Evolutionary conservation across 2,113 vertebrate genomes (phyloP).

Genomic region (Cervus canadensis): DNA sequence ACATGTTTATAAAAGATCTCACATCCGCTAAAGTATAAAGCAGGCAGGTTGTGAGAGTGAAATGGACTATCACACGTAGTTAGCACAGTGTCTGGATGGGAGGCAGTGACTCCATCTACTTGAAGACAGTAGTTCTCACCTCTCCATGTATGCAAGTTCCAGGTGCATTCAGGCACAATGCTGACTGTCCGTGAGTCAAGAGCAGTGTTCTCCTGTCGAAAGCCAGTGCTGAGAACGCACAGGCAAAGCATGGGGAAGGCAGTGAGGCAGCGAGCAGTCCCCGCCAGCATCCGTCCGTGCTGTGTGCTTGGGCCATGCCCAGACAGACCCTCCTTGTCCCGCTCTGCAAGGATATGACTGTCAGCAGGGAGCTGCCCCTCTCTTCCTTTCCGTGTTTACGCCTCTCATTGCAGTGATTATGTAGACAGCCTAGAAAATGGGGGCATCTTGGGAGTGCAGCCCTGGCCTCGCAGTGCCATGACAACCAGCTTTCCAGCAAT

Average conservation of each 20-base stretch:
- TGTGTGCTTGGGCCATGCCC: rapidly evolving
- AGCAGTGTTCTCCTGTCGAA: neutral
- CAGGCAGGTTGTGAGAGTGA: neutral
- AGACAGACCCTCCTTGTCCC: neutral
- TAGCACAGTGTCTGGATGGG: neutral
- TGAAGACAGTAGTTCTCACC: no score
- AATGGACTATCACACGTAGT: neutral
- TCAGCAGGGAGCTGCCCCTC: neutral
- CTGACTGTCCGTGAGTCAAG: neutral
- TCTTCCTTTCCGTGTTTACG: neutral
- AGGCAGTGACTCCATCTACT: neutral
- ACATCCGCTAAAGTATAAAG: neutral
- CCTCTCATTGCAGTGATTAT: slow-evolving; percentile 36
- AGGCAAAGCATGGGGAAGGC: rapidly evolving
- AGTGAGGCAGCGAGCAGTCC: no score
- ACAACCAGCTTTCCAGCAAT: slow-evolving; percentile 63
- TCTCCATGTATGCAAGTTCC: rapidly evolving
- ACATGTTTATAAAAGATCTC: neutral
- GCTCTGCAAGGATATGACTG: neutral
- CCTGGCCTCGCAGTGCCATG: slow-evolving; percentile 59
- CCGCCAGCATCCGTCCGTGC: neutral
- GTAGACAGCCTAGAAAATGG: slow-evolving; percentile 19
- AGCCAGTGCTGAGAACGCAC: neutral
- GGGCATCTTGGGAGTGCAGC: slow-evolving; percentile 30
- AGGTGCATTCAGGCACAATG: neutral